Evolutionary conservation across 2,797 vertebrate genomes (phyloP).

Genomic region (Urophycis tenuis): DNA sequence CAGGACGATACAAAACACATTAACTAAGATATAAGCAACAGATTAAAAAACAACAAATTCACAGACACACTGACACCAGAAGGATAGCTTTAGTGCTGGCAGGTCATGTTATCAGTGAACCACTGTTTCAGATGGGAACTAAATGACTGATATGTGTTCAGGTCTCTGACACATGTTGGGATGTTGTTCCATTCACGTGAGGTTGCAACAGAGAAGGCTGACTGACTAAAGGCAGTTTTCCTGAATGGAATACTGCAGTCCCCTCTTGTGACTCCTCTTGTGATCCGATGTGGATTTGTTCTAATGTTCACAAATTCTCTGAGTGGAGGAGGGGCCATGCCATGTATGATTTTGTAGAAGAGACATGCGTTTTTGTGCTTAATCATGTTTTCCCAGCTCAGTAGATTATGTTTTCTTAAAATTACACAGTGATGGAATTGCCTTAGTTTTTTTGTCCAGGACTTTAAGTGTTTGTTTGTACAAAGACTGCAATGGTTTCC

Average conservation of each 20-base stretch:
- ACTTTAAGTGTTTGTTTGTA: conserved; percentile 3
- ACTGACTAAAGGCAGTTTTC: background rate
- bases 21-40: no score
- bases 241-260: background rate
- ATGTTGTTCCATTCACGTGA: no score
- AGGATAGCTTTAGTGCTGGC: no score
- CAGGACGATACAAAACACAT: no score
- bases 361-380: background rate
- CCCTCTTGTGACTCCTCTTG: no score
- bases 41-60: no score
- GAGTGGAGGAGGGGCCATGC: background rate
- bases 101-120: no score
- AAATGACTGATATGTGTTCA: no score
- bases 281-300: background rate
- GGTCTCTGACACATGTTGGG: no score
- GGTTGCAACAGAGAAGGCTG: background rate
- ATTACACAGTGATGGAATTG: background rate
- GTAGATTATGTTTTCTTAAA: background rate
- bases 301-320: background rate
- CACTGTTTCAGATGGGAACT: no score
- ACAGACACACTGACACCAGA: no score
- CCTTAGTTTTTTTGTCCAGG: background rate
- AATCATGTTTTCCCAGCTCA: no score
- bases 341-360: background rate
- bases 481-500: background rate